A percentile compares a stretch with the other conserved stretches of the same genome.
phyloP scores from a whole-genome alignment of 2,797 vertebrate genomes.

The Enteromius trimaculatus region DNA sequence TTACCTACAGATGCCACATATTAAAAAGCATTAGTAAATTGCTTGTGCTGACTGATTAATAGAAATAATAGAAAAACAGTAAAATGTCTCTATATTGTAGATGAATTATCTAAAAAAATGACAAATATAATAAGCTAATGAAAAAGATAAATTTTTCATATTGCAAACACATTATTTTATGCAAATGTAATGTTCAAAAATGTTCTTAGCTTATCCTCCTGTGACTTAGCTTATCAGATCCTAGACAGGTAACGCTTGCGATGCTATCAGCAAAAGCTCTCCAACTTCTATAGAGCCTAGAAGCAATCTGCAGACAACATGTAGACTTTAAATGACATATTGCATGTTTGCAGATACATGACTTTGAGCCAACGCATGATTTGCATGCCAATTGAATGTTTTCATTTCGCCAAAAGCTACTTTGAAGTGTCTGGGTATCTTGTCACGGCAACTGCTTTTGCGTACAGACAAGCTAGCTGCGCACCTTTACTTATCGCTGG shows the following conservation, averaged over 20 bases:
- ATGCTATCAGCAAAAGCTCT: neutral
- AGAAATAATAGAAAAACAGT: neutral
- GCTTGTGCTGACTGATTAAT: neutral
- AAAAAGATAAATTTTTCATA: neutral
- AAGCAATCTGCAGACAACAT: constrained; percentile 4
- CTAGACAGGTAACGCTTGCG: neutral
- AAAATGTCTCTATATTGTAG: neutral
- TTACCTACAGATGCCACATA: neutral
- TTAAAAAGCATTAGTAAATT: neutral
- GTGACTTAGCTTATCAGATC: neutral
- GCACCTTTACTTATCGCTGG: neutral
- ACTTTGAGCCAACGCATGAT: neutral
- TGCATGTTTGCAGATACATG: neutral
- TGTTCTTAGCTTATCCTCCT: neutral
- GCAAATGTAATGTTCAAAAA: neutral
- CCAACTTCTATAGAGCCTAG: neutral
- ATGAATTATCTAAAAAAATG: neutral
- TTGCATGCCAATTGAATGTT: constrained; percentile 28
- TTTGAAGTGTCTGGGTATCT: constrained; percentile 17
- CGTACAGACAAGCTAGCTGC: neutral
- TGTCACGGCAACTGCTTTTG: constrained; percentile 36
- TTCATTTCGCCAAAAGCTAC: constrained; percentile 8
- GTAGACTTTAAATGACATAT: constrained; percentile 29
- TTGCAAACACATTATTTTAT: neutral
- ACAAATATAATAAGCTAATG: neutral